Conservation (phyloP, 2,113 vertebrate species). For the Indicator maculatus region DNA sequence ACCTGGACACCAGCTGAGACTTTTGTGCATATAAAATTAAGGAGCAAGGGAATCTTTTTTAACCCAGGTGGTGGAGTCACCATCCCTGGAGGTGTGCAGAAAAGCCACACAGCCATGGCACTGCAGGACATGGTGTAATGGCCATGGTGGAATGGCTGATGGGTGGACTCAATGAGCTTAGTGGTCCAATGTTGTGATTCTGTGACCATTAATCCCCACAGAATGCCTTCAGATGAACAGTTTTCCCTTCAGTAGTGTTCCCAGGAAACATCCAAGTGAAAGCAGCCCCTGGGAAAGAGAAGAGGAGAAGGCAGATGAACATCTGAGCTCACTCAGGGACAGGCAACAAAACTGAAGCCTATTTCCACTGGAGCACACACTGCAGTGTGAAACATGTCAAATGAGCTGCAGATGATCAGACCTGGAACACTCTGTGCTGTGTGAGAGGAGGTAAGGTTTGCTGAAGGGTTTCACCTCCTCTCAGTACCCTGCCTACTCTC, state of each 20-base stretch:
- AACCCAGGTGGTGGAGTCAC: too few species aligned
- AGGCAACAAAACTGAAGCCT: background rate
- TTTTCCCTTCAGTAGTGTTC: background rate
- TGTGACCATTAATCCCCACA: too few species aligned
- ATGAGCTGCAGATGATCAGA: slow-evolving; percentile 1
- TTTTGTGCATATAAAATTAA: background rate
- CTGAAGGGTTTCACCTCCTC: slow-evolving; percentile 23
- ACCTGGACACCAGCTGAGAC: background rate
- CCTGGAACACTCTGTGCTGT: slow-evolving; percentile 12
- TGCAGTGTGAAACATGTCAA: background rate
- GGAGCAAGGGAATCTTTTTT: background rate
- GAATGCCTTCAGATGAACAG: background rate
- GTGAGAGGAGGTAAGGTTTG: background rate
- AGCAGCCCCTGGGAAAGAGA: background rate
- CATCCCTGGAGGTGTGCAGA: too few species aligned
- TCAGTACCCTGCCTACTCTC: background rate
- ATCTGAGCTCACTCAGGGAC: background rate
- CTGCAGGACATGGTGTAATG: too few species aligned
- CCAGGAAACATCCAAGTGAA: background rate
- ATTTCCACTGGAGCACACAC: background rate
- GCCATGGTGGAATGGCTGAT: too few species aligned
- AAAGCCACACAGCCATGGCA: too few species aligned
- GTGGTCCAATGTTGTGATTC: too few species aligned
- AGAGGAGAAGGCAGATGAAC: background rate
- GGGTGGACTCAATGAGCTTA: too few species aligned